Conservation (phyloP, 1,140 invertebrate species). For the Heliconius hewitsoni region DNA sequence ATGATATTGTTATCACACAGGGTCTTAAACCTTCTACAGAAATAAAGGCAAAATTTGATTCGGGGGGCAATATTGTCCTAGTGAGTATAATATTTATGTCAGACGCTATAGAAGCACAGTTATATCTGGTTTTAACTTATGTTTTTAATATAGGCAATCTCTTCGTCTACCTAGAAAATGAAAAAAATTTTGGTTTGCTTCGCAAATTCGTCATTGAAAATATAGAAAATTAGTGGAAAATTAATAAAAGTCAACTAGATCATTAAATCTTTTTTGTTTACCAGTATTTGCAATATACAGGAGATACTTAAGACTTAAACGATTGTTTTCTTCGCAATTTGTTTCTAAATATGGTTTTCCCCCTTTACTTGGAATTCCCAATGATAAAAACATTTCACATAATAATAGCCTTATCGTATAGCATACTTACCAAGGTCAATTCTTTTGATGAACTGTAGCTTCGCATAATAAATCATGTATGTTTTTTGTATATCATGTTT, state of each 20-base stretch:
- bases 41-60: background rate
- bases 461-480: background rate
- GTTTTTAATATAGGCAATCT: too few relatives aligned
- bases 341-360: background rate
- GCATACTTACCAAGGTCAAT: constrained; percentile 48
- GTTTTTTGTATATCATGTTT: background rate
- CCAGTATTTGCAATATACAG: too few relatives aligned
- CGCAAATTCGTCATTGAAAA: too few relatives aligned
- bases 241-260: too few relatives aligned
- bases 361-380: background rate
- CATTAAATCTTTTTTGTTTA: too few relatives aligned
- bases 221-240: too few relatives aligned
- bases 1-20: background rate
- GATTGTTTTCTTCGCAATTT: background rate
- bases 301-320: too few relatives aligned
- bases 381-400: constrained; percentile 4
- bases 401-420: background rate
- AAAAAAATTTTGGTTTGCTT: too few relatives aligned
- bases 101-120: too few relatives aligned
- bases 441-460: background rate
- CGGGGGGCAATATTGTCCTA: background rate
- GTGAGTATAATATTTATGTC: background rate
- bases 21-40: background rate
- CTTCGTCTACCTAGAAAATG: too few relatives aligned
- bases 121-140: too few relatives aligned